Percentiles rank a stretch among this genome's conserved stretches.
phyloP scores from a whole-genome alignment of 1,140 invertebrate species.

The Matsumurasca onukii region DNA sequence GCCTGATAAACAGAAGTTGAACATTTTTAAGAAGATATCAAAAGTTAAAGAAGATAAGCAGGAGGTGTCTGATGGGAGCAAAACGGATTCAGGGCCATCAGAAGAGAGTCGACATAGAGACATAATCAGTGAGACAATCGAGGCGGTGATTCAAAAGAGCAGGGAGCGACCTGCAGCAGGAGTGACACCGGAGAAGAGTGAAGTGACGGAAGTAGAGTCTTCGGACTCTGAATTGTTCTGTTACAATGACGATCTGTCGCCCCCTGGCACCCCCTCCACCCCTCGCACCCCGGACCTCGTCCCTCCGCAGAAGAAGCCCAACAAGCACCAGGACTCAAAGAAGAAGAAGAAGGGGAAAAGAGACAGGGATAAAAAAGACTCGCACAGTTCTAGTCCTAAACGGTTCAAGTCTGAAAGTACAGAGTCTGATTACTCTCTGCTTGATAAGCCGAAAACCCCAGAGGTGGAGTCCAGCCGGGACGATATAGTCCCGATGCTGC shows the following conservation, averaged over 20 bases:
- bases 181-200: conserved; percentile 29
- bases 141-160: conserved; percentile 44
- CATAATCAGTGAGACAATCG: conserved; percentile 44
- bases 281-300: conserved; percentile 57
- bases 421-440: conserved; percentile 40
- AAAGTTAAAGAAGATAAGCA: conserved; percentile 69
- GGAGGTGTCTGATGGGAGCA: conserved; percentile 46
- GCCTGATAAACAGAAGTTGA: conserved; percentile 78
- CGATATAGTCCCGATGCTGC: conserved; percentile 41
- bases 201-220: conserved; percentile 30
- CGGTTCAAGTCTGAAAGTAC: conserved; percentile 20
- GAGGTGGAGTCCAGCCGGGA: conserved; percentile 52
- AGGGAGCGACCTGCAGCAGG: conserved; percentile 37
- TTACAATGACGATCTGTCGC: conserved; percentile 57
- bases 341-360: conserved; percentile 43
- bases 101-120: conserved; percentile 17
- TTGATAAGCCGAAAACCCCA: conserved; percentile 61
- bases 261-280: conserved; percentile 55
- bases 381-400: conserved; percentile 31
- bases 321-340: conserved; percentile 48
- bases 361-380: conserved; percentile 40
- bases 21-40: conserved; percentile 83
- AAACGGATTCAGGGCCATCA: not conserved
- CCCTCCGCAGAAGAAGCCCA: conserved; percentile 54
- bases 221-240: conserved; percentile 45